A percentile compares a stretch with the other conserved stretches of the same genome.
These are phyloP conservation scores for Noturus placidus DNA, from an alignment of 2,113 vertebrate genomes.

Conservation along the genomic window DNA sequence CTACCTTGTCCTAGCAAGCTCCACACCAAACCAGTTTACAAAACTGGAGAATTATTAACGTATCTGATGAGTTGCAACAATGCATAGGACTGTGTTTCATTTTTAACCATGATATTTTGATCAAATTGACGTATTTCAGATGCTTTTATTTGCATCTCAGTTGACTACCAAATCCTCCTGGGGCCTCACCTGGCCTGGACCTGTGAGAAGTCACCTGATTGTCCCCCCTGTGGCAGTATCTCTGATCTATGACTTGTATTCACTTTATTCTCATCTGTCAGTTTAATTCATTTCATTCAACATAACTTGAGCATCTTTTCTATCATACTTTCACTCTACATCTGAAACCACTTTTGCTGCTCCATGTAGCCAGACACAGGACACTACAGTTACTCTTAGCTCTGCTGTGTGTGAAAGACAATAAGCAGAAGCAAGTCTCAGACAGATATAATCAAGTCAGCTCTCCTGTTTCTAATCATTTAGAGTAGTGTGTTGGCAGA, in stretches of 20 bases:
- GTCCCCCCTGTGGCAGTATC: neutral
- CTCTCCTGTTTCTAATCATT: constrained; percentile 58
- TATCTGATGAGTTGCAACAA: neutral
- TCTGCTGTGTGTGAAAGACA: constrained; percentile 25
- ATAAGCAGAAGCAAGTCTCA: constrained; percentile 26
- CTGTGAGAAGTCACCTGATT: neutral
- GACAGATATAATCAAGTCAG: constrained; percentile 46
- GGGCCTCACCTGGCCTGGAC: neutral
- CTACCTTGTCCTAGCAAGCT: neutral
- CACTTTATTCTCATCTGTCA: too few species aligned
- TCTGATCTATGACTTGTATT: neutral
- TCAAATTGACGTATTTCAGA: neutral
- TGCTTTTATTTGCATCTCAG: neutral
- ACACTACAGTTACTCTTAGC: constrained; percentile 28
- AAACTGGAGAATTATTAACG: neutral
- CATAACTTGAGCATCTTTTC: neutral
- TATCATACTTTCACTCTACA: neutral
- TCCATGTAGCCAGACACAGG: constrained; percentile 10
- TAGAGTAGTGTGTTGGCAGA: constrained; percentile 57
- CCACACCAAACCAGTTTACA: neutral
- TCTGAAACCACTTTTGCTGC: neutral
- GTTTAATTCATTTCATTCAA: neutral
- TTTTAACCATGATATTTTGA: neutral
- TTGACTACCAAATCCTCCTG: neutral
- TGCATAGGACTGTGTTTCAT: neutral